phyloP scores from a whole-genome alignment of 2,113 vertebrate genomes.

The Ploceus nigricollis region DNA sequence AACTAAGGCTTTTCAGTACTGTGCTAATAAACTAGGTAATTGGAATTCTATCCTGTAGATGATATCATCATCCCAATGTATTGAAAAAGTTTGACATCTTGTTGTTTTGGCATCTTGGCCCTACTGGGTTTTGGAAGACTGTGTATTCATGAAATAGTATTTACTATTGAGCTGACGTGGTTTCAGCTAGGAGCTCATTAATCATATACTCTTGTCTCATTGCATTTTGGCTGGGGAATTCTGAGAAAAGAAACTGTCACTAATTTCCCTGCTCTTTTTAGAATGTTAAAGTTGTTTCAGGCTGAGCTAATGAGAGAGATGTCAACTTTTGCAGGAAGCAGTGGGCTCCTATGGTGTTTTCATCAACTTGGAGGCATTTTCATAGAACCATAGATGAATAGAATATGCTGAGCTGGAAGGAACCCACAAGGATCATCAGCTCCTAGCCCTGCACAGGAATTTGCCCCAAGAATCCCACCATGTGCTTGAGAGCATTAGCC shows the following conservation, averaged over 20 bases:
- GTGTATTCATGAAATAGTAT: not conserved
- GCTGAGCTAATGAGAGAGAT: not conserved
- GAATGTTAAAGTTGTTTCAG: not conserved
- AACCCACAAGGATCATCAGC: not conserved
- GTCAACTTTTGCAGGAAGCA: not conserved
- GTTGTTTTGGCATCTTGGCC: not conserved
- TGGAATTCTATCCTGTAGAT: not conserved
- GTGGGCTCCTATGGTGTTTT: not conserved
- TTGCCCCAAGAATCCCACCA: not conserved
- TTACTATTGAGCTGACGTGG: not conserved
- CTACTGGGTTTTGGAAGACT: not conserved
- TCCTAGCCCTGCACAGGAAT: not conserved
- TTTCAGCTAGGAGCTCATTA: slow-evolving; percentile 26
- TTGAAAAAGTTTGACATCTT: not conserved
- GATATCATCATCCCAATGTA: not conserved
- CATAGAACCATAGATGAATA: not conserved
- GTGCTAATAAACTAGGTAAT: not conserved
- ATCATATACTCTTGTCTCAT: not conserved
- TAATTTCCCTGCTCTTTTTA: not conserved
- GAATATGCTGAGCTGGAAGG: not conserved
- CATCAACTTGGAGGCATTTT: not conserved
- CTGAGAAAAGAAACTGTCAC: slow-evolving; percentile 23
- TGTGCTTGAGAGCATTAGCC: not conserved
- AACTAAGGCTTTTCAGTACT: not conserved
- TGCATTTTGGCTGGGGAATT: not conserved